Evolutionary conservation across 2,888 invertebrate species (phyloP).

Genomic region (Cataglyphis albicans): DNA sequence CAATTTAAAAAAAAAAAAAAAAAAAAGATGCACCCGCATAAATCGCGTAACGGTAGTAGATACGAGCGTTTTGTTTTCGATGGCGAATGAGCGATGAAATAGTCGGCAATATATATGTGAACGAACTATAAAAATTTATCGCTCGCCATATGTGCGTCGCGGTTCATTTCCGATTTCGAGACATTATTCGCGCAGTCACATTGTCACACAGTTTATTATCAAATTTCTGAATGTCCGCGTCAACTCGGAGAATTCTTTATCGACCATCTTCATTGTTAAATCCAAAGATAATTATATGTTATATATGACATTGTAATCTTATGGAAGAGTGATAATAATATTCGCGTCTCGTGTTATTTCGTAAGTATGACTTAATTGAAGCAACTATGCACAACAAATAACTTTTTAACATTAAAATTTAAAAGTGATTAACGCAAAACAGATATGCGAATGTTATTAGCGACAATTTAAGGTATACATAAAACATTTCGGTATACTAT

Average conservation of each 20-base stretch:
- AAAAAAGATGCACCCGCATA: slow-evolving; percentile 16
- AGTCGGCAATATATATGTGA: slow-evolving; percentile 2
- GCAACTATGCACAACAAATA: neutral
- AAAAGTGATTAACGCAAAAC: neutral
- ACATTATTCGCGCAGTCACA: neutral
- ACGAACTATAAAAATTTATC: slow-evolving; percentile 40
- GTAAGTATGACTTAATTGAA: neutral
- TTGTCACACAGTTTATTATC: neutral
- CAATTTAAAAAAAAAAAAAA: slow-evolving; percentile 11
- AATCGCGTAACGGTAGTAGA: slow-evolving; percentile 20
- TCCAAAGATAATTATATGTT: neutral
- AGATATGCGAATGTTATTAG: neutral
- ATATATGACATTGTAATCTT: neutral
- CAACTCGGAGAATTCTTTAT: neutral
- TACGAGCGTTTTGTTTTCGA: slow-evolving; percentile 41
- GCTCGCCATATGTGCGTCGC: neutral
- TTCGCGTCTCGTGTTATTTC: neutral
- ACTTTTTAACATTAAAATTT: neutral
- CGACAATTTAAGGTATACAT: neutral
- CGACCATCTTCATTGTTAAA: neutral
- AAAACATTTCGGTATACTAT: neutral
- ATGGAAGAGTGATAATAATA: neutral
- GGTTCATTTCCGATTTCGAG: slow-evolving; percentile 30
- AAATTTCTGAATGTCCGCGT: neutral
- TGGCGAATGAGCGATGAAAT: slow-evolving; percentile 46